Evolutionary conservation across 1,140 invertebrate species (phyloP).

Genomic region (Zophobas morio): DNA sequence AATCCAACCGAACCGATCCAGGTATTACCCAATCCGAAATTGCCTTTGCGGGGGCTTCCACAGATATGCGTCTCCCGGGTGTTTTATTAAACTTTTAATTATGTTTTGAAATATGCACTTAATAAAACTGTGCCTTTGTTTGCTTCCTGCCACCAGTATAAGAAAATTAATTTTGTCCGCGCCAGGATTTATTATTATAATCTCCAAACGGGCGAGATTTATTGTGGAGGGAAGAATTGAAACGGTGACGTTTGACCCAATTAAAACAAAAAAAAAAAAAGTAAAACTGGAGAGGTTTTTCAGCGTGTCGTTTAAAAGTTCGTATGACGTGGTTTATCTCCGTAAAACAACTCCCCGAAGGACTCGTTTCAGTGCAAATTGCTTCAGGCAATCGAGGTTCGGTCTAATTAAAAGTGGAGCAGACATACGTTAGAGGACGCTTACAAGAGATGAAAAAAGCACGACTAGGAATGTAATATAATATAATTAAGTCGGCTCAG

Average conservation of each 20-base stretch:
- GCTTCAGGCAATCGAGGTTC: conserved; percentile 30
- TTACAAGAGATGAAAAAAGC: too few species aligned
- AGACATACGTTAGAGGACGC: background rate
- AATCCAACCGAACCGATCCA: conserved; percentile 10
- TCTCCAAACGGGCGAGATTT: conserved; percentile 23
- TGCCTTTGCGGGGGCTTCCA: background rate
- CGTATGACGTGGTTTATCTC: conserved; percentile 31
- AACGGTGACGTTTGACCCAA: background rate
- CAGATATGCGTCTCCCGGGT: background rate
- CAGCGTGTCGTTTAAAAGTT: conserved; percentile 27
- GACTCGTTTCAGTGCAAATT: conserved; percentile 34
- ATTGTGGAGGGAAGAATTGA: background rate
- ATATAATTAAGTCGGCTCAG: too few species aligned
- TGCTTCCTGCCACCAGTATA: conserved; percentile 10
- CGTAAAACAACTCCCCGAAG: conserved; percentile 26
- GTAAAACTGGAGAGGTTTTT: conserved; percentile 7
- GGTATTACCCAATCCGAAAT: conserved; percentile 30
- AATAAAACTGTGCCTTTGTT: conserved; percentile 37
- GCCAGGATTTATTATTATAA: conserved; percentile 40
- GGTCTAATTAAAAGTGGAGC: conserved; percentile 20
- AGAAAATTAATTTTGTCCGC: conserved; percentile 26
- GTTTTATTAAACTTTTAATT: conserved; percentile 48
- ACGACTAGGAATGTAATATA: too few species aligned
- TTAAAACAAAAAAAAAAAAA: background rate
- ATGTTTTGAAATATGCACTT: conserved; percentile 46